Conservation (phyloP, 1,140 invertebrate species). For the Drosophila erecta region DNA sequence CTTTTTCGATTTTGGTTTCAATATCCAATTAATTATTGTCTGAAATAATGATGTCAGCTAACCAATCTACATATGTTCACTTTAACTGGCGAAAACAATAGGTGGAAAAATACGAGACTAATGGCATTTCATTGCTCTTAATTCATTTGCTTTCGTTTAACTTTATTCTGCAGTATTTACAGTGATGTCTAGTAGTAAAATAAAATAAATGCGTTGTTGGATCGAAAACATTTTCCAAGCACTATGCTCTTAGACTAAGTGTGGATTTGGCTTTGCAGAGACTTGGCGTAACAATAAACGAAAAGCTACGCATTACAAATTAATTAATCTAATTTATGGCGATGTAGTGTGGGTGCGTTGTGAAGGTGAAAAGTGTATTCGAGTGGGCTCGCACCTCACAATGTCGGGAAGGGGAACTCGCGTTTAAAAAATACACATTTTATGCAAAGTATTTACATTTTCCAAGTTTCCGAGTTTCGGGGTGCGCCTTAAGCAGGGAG, state of each 20-base stretch:
- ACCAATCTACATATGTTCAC: constrained; percentile 48
- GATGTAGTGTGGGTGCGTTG: constrained; percentile 41
- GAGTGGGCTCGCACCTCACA: constrained; percentile 19
- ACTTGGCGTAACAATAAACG: constrained; percentile 63
- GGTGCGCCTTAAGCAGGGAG: constrained; percentile 40
- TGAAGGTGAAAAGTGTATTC: constrained; percentile 26
- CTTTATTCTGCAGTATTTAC: constrained; percentile 63
- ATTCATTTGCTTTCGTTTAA: constrained; percentile 13
- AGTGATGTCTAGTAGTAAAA: constrained; percentile 39
- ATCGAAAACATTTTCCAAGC: constrained; percentile 61
- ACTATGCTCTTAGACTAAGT: constrained; percentile 57
- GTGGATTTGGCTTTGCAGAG: constrained; percentile 77
- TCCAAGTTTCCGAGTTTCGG: neutral
- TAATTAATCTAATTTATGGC: constrained; percentile 62
- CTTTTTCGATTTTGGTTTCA: constrained; percentile 22
- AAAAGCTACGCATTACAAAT: constrained; percentile 29
- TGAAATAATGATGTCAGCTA: constrained; percentile 74
- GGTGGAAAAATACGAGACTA: constrained; percentile 14
- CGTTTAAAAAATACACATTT: constrained; percentile 23
- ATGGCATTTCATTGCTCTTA: constrained; percentile 9
- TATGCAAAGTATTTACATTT: constrained; percentile 49
- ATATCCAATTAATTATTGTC: constrained; percentile 73
- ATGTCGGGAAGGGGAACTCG: neutral
- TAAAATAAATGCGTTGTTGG: constrained; percentile 73
- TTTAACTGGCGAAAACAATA: constrained; percentile 25